phyloP scores from a whole-genome alignment of 2,113 vertebrate genomes.

The Pelvicachromis taeniatus region DNA sequence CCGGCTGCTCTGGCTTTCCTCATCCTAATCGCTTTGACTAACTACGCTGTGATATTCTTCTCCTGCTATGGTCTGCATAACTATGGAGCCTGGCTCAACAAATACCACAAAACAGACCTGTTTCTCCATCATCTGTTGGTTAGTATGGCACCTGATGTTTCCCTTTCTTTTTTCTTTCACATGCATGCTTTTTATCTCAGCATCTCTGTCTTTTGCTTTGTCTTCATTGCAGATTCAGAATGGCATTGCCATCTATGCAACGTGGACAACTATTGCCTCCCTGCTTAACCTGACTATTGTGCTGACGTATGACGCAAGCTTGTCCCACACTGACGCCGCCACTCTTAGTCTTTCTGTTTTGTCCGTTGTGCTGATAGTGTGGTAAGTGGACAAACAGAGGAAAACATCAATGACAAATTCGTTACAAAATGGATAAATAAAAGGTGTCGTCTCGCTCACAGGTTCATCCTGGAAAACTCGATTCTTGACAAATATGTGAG shows the following conservation, averaged over 20 bases:
- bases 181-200: not conserved
- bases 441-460: not conserved
- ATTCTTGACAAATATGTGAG: constrained; percentile 37
- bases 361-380: constrained; percentile 52
- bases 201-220: not conserved
- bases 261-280: constrained; percentile 78
- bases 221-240: constrained; percentile 76
- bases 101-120: constrained; percentile 74
- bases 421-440: not conserved
- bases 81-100: constrained; percentile 71
- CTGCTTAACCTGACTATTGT: constrained; percentile 76
- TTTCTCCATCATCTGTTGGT: constrained; percentile 78
- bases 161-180: not conserved
- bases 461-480: constrained; percentile 55
- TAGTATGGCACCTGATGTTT: not conserved
- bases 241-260: constrained; percentile 72
- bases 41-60: constrained; percentile 68
- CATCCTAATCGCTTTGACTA: constrained; percentile 67
- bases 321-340: constrained; percentile 48
- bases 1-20: constrained; percentile 62
- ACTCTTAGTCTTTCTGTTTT: constrained; percentile 71
- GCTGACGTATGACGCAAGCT: constrained; percentile 57
- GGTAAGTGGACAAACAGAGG: constrained; percentile 55
- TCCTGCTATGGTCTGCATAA: constrained; percentile 66
- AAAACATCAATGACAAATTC: not conserved